Base-by-base conservation (phyloP, 2,797 vertebrate genomes). In the Hippocampus kuda region DNA sequence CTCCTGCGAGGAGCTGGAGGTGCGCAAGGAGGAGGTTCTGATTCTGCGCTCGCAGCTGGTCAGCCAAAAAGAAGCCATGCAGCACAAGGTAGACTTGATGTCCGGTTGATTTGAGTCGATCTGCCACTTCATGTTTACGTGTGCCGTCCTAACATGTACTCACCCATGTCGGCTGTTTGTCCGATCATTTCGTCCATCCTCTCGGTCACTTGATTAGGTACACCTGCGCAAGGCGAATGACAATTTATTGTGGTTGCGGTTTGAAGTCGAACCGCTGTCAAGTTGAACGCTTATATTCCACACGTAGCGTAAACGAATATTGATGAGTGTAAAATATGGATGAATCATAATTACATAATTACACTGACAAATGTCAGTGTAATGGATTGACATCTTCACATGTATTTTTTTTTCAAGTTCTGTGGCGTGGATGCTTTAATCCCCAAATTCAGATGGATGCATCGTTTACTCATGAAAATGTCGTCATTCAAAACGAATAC, bases 21-120 rank as follows among this genome's bases (percentile, higher is more conserved):
- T 99, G 0, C 95, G 97, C 41, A 99, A 99, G 83, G 97, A 99
- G 71, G 97, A 99, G 77, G 97, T 99, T 76, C 93, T 99, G 61
- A 98, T 99, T 83, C 86, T 99, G 69, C 91, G 97, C 73, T 98
- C 97, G 9, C 97, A 99, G 84, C 91, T 99, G 38, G 94, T 99
- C 78, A 98, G 95, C 89, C 95, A 99, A 88, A 98, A 98, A 68
- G 97, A 98, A 71, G 95, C 96, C 2, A 89, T 95, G 86, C 94
- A 94, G 48, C 95, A 94, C 88, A 98, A 98, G 95, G 96, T 98
- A 85, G 61, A 41, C 34, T 18, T 12, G 44, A 13, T 46, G 49
- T 51, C 16, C 2, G 7, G 20, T 51, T 51, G 5, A 8, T 16
- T 48, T 51, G 49, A 22, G 34, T 38, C 34, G 3, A 34, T 20